Percentiles rank a stretch among this genome's conserved stretches.
Evolutionary conservation across 2,113 vertebrate genomes (phyloP).

Genomic region (Aleadryas rufinucha): DNA sequence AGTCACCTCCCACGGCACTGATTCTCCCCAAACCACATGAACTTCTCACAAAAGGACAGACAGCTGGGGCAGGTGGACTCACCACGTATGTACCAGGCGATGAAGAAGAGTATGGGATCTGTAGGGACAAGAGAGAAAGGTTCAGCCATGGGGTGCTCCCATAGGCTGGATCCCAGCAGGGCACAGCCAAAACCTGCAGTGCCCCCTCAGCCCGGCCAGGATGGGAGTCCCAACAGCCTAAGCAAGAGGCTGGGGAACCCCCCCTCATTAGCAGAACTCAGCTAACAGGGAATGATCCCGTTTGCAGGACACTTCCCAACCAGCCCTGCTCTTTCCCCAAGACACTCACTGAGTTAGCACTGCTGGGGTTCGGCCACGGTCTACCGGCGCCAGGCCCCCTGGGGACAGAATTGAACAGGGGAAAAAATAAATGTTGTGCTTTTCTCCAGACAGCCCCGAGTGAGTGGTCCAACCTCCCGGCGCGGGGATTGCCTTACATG

Average conservation of each 20-base stretch:
- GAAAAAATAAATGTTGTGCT: neutral
- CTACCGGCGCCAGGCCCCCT: slow-evolving; percentile 94
- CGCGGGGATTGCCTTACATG: slow-evolving; percentile 79
- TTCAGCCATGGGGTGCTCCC: neutral
- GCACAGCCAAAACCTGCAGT: neutral
- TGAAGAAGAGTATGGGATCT: slow-evolving; percentile 98
- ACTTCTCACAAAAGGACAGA: accelerated
- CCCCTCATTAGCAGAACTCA: neutral
- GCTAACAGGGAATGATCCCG: neutral
- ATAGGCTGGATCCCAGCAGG: neutral
- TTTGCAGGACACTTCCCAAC: accelerated
- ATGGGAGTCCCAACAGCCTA: neutral
- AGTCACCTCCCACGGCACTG: accelerated
- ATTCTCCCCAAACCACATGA: accelerated
- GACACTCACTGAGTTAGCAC: slow-evolving; percentile 93
- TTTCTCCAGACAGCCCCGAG: neutral
- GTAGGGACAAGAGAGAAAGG: slow-evolving; percentile 32
- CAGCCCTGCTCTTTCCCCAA: neutral
- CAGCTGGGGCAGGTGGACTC: slow-evolving; percentile 53
- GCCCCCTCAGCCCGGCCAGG: accelerated
- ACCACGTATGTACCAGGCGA: slow-evolving; percentile 98
- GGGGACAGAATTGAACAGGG: neutral
- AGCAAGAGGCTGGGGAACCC: neutral
- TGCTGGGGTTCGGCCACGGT: slow-evolving; percentile 98
- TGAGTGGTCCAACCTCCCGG: accelerated